Conservation (phyloP, 2,113 vertebrate species). For the Recurvirostra avosetta region DNA sequence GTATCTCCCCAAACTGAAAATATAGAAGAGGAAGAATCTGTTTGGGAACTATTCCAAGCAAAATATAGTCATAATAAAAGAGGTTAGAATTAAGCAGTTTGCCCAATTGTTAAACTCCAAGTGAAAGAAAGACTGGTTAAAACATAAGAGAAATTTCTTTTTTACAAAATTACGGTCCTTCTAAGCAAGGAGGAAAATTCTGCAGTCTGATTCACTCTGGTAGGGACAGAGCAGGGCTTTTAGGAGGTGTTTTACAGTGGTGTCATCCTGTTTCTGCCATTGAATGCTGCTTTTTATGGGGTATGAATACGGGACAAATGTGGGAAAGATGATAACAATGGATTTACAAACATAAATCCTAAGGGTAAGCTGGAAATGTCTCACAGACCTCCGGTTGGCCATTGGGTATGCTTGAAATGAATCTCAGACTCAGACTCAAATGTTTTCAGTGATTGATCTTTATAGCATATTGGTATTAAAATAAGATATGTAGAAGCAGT, state of each 20-base stretch:
- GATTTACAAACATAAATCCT: not conserved
- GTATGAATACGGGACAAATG: not conserved
- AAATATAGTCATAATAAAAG: not conserved
- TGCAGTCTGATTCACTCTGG: not conserved
- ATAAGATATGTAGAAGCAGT: not conserved
- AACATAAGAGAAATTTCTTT: not conserved
- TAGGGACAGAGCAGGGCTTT: not conserved
- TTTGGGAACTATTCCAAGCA: not conserved
- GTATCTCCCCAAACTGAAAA: not conserved
- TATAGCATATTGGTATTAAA: not conserved
- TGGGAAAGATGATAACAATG: not conserved
- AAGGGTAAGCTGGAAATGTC: not conserved
- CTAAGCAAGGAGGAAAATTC: not conserved
- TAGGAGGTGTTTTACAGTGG: not conserved
- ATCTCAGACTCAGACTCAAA: not conserved
- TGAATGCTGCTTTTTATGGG: not conserved
- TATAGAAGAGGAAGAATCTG: not conserved
- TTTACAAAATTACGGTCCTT: not conserved
- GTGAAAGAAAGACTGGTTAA: not conserved
- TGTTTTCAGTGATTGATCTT: not conserved
- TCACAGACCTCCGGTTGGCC: not conserved
- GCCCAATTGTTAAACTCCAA: not conserved
- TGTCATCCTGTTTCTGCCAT: not conserved
- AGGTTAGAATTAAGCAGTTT: not conserved
- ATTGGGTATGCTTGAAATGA: not conserved